Evolutionary conservation across 2,113 vertebrate genomes (phyloP).

Genomic region (Chaetura pelagica): DNA sequence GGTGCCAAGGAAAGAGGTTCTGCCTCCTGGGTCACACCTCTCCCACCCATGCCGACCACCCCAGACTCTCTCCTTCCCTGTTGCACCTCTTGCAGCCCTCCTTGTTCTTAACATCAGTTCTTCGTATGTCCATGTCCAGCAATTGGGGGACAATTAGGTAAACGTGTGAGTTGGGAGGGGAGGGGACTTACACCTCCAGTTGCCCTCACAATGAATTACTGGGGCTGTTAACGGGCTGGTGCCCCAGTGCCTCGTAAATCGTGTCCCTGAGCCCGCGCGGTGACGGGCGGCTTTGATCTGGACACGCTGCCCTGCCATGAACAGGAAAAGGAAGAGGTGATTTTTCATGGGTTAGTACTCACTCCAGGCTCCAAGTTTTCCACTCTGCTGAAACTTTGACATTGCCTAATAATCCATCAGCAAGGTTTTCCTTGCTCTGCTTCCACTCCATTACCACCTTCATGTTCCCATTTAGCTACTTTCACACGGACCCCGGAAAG

Average conservation of each 20-base stretch:
- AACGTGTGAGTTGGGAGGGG: slow-evolving; percentile 40
- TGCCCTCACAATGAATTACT: slow-evolving; percentile 74
- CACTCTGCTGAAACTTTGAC: slow-evolving; percentile 83
- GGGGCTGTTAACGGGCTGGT: slow-evolving; percentile 72
- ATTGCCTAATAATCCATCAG: slow-evolving; percentile 80
- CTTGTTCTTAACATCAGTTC: neutral
- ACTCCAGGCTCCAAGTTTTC: slow-evolving; percentile 76
- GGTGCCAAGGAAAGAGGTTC: neutral
- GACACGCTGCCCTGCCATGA: slow-evolving; percentile 73
- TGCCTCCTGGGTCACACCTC: neutral
- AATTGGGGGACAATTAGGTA: slow-evolving; percentile 32
- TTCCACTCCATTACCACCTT: slow-evolving; percentile 51
- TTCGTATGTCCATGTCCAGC: neutral
- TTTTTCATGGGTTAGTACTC: slow-evolving; percentile 80
- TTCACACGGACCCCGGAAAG: slow-evolving; percentile 58
- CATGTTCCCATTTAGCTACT: slow-evolving; percentile 43
- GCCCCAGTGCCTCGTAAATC: slow-evolving; percentile 73
- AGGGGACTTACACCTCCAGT: slow-evolving; percentile 68
- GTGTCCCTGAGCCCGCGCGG: neutral
- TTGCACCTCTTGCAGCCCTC: neutral
- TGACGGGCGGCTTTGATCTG: slow-evolving; percentile 80
- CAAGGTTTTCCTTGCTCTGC: slow-evolving; percentile 26
- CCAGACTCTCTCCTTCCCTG: neutral
- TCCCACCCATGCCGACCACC: neutral
- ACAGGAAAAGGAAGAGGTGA: slow-evolving; percentile 82